A percentile compares a stretch with the other conserved stretches of the same genome.
These are phyloP conservation scores for Hoplostethus atlanticus DNA, from an alignment of 2,797 vertebrate species.

Conservation along the genomic window DNA sequence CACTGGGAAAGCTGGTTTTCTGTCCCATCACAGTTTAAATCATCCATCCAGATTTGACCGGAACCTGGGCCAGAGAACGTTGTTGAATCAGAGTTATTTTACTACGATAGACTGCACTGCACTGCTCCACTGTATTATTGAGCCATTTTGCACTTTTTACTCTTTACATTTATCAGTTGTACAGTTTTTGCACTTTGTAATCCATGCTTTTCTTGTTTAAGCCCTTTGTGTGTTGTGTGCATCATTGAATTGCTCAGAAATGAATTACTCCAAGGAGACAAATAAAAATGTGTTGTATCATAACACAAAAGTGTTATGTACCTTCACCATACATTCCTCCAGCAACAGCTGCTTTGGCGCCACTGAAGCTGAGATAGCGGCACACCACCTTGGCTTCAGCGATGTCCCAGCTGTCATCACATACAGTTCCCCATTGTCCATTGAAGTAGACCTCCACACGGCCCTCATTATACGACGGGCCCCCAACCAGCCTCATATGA, in stretches of 20 bases:
- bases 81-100: background rate
- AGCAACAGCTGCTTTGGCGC: slow-evolving; percentile 17
- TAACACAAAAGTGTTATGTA: slow-evolving; percentile 10
- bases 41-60: slow-evolving; percentile 57
- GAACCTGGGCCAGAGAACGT: no score
- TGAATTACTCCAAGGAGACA: no score
- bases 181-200: no score
- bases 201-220: no score
- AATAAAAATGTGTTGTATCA: no score
- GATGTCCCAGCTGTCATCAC: slow-evolving; percentile 57
- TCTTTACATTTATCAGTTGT: no score
- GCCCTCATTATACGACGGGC: slow-evolving; percentile 46
- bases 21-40: slow-evolving; percentile 24
- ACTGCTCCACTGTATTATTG: no score
- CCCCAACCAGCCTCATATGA: slow-evolving; percentile 42
- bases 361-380: slow-evolving; percentile 44
- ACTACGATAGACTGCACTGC: no score
- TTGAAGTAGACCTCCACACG: slow-evolving; percentile 67
- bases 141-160: no score
- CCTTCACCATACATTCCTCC: slow-evolving; percentile 24
- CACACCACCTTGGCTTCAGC: slow-evolving; percentile 52
- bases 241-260: no score
- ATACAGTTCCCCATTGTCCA: slow-evolving; percentile 66
- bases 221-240: no score
- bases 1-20: slow-evolving; percentile 43